Percentiles rank a stretch among this genome's conserved stretches.
These are phyloP conservation scores for Chlamydotis undulata DNA, from an alignment of 2,113 vertebrate species.

Conservation along the genomic window DNA sequence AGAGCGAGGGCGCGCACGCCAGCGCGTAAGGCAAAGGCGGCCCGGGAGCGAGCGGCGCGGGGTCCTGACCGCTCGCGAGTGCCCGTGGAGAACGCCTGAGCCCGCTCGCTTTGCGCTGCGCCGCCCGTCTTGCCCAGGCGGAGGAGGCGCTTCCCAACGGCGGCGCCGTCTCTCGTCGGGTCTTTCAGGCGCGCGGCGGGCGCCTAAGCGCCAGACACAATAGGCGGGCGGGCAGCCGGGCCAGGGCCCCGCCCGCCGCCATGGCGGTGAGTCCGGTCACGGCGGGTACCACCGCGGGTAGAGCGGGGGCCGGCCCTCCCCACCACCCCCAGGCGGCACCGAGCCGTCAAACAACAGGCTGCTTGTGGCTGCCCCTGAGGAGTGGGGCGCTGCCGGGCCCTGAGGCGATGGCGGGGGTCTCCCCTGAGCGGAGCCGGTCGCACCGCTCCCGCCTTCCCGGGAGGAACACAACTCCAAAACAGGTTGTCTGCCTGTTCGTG, in stretches of 20 bases:
- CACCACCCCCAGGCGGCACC: accelerated
- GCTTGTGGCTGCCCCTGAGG: not conserved
- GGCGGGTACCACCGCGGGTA: not conserved
- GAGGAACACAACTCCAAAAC: too few species aligned
- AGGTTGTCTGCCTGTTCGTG: accelerated
- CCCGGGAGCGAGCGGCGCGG: not conserved
- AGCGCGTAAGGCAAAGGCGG: not conserved
- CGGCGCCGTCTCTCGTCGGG: not conserved
- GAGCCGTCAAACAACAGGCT: too few species aligned
- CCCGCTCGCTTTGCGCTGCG: not conserved
- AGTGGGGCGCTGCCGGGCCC: not conserved
- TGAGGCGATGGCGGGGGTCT: accelerated
- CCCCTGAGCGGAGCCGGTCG: accelerated
- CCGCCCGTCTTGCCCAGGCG: not conserved
- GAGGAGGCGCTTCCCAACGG: not conserved
- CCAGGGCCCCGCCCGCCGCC: too few species aligned
- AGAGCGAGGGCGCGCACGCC: constrained; percentile 5
- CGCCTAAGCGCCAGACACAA: not conserved
- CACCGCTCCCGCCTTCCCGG: accelerated
- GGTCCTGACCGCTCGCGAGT: not conserved
- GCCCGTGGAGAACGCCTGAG: not conserved
- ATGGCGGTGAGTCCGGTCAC: too few species aligned
- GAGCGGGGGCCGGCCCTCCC: accelerated
- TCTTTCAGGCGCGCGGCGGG: not conserved
- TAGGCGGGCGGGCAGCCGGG: not conserved